Evolutionary conservation across 2,888 invertebrate genomes (phyloP).

Genomic region (Balanococcus diminutus): DNA sequence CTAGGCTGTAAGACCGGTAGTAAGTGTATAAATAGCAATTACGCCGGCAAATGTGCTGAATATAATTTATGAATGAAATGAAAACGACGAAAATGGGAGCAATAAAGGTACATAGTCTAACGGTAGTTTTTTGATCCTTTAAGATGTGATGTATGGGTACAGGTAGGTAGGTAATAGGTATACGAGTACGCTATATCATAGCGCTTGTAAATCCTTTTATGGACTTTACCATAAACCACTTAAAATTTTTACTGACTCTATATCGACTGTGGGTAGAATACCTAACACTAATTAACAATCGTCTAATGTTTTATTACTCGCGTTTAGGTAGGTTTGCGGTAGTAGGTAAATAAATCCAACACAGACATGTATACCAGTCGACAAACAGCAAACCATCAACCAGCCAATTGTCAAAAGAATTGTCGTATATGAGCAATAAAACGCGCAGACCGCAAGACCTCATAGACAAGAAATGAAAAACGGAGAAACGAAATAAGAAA

Average conservation of each 20-base stretch:
- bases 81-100: slow-evolving; percentile 1
- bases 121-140: background rate
- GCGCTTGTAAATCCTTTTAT: background rate
- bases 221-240: background rate
- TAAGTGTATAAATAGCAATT: background rate
- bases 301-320: background rate
- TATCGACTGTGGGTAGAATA: background rate
- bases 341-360: background rate
- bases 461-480: background rate
- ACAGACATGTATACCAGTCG: background rate
- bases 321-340: background rate
- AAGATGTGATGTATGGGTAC: background rate
- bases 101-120: background rate
- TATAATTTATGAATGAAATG: background rate
- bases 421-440: background rate
- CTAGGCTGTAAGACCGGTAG: too few relatives aligned
- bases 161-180: background rate
- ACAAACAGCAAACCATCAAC: background rate
- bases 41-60: background rate
- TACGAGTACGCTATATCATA: background rate
- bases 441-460: background rate
- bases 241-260: background rate
- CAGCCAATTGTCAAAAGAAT: background rate
- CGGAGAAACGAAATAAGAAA: background rate
- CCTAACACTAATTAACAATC: background rate